These are phyloP conservation scores for Helobdella robusta DNA, from an alignment of 2,888 invertebrate species.

Conservation along the genomic window DNA sequence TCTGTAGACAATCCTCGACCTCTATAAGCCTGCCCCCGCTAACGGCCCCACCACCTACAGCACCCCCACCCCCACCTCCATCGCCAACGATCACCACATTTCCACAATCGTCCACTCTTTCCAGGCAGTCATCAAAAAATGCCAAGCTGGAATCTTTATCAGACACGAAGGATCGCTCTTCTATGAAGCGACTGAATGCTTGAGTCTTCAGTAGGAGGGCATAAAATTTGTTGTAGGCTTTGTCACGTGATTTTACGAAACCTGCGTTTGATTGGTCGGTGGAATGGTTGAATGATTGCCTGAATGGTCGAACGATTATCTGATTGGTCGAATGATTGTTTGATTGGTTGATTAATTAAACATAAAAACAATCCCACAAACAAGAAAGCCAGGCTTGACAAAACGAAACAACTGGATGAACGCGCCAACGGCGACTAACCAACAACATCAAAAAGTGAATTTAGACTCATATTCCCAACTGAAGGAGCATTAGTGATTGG, in stretches of 20 bases:
- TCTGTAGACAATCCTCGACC: constrained; percentile 57
- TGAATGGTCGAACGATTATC: background rate
- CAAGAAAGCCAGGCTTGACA: background rate
- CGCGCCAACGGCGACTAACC: constrained; percentile 39
- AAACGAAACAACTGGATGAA: background rate
- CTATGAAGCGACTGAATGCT: constrained; percentile 95
- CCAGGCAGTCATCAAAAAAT: constrained; percentile 93
- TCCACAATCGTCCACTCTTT: constrained; percentile 49
- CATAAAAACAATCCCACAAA: background rate
- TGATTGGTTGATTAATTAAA: background rate
- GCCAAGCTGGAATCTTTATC: constrained; percentile 89
- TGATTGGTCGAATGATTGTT: background rate
- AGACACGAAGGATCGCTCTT: constrained; percentile 95
- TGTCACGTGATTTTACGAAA: constrained; percentile 48
- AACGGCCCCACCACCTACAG: too few species aligned
- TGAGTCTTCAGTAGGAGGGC: constrained; percentile 80
- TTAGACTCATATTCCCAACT: constrained; percentile 85
- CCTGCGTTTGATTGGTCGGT: constrained; percentile 37
- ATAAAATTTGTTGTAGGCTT: constrained; percentile 64
- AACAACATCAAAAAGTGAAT: constrained; percentile 83
- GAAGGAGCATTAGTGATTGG: constrained; percentile 83
- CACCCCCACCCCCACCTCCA: constrained; percentile 39
- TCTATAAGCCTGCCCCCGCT: constrained; percentile 64
- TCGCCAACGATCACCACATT: constrained; percentile 2
- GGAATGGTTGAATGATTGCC: background rate